phyloP scores from a whole-genome alignment of 2,797 vertebrate species.

The Cheracebus regulus region DNA sequence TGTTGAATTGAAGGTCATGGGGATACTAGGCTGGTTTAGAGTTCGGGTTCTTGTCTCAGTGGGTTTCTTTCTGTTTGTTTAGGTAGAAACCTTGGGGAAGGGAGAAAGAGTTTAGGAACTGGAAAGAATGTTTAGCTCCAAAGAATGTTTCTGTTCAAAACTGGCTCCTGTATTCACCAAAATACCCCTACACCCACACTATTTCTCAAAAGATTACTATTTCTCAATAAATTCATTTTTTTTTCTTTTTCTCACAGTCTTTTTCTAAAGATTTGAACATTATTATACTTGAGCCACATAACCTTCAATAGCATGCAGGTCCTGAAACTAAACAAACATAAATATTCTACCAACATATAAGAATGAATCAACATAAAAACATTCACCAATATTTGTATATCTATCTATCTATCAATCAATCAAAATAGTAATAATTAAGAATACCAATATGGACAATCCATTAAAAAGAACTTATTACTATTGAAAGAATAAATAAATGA shows the following conservation, averaged over 20 bases:
- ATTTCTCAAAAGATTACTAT: not conserved
- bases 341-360: not conserved
- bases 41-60: not conserved
- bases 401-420: not conserved
- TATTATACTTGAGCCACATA: not conserved
- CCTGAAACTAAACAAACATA: not conserved
- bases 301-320: not conserved
- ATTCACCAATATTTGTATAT: not conserved
- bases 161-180: not conserved
- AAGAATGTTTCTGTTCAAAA: not conserved
- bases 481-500: not conserved
- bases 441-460: not conserved
- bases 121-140: not conserved
- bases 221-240: not conserved
- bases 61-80: not conserved
- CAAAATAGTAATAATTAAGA: not conserved
- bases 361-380: not conserved
- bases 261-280: not conserved
- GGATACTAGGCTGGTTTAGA: not conserved
- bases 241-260: not conserved
- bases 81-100: not conserved
- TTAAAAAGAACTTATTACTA: not conserved
- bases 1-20: not conserved
- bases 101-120: not conserved
- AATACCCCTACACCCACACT: not conserved